These are phyloP conservation scores for Takifugu flavidus DNA, from an alignment of 2,113 vertebrate species.

Conservation along the genomic window DNA sequence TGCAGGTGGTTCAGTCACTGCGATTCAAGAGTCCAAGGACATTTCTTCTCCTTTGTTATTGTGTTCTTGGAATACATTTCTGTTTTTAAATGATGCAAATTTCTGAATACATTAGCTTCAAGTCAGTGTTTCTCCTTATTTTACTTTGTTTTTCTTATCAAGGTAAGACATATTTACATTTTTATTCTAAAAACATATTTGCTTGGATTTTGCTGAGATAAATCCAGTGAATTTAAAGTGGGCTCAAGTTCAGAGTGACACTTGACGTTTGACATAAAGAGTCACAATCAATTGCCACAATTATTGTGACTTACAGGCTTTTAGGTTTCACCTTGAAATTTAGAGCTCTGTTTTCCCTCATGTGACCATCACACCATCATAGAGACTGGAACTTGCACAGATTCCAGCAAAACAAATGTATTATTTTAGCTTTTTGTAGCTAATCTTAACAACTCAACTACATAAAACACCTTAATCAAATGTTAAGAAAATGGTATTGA, in stretches of 20 bases:
- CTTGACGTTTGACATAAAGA: not conserved
- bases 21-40: constrained; percentile 3
- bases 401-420: no score
- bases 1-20: not conserved
- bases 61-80: not conserved
- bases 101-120: not conserved
- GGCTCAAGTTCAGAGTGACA: not conserved
- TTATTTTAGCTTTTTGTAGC: no score
- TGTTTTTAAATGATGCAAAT: constrained; percentile 12
- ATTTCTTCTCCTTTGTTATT: not conserved
- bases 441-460: no score
- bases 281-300: not conserved
- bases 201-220: not conserved
- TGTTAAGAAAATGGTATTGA: no score
- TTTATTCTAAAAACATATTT: not conserved
- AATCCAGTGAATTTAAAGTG: not conserved
- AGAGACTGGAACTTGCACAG: no score
- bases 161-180: constrained; percentile 37
- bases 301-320: no score
- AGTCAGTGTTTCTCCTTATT: not conserved
- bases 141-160: constrained; percentile 20
- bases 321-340: not conserved
- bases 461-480: no score
- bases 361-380: not conserved
- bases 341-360: not conserved